phyloP scores from a whole-genome alignment of 2,113 vertebrate species.

The Scomber colias region DNA sequence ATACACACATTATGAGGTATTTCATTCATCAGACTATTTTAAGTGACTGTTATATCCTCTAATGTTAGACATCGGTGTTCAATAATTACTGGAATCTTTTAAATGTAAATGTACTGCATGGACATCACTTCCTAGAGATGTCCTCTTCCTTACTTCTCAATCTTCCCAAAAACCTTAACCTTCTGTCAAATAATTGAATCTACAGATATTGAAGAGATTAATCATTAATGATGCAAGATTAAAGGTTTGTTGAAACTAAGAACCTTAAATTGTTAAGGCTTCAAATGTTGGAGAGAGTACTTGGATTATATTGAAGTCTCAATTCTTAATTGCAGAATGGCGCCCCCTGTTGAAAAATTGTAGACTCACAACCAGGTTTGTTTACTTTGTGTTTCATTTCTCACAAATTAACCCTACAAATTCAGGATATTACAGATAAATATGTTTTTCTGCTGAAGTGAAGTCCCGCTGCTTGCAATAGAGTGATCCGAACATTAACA shows the following conservation, averaged over 20 bases:
- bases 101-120: conserved; percentile 19
- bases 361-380: background rate
- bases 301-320: background rate
- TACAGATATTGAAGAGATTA: background rate
- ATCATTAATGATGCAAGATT: too few species aligned
- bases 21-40: background rate
- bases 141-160: too few species aligned
- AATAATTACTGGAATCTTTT: background rate
- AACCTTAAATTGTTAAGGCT: too few species aligned
- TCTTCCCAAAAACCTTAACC: too few species aligned
- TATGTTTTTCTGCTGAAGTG: conserved; percentile 4
- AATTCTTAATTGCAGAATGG: background rate
- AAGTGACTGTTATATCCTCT: background rate
- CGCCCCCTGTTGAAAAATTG: background rate
- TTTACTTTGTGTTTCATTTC: background rate
- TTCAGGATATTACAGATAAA: background rate
- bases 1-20: background rate
- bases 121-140: background rate
- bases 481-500: conserved; percentile 34
- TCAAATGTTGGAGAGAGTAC: background rate
- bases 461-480: conserved; percentile 1
- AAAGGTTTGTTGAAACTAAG: too few species aligned
- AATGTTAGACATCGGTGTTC: background rate
- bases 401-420: background rate
- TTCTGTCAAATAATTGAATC: too few species aligned